Evolutionary conservation across 2,888 invertebrate genomes (phyloP), one percentile per base, ranked within the genome.

Genomic region (Saturnia japonica): DNA sequence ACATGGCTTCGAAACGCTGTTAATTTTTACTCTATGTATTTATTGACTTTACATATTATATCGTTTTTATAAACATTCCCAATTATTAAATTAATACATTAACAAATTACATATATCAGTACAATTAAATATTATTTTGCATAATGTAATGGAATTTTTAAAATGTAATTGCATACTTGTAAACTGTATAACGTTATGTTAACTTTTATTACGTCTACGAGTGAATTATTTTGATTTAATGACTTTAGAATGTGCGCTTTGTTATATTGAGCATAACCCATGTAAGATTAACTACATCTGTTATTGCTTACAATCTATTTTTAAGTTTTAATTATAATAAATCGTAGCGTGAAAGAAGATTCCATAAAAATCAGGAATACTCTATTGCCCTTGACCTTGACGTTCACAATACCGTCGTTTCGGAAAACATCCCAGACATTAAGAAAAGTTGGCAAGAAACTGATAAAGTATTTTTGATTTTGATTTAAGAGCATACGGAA

Each of bases 131-230:
- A 16, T 19, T 14, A 51, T 51, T 51, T 51, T 19, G 47, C 19
- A 51, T 19, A 51, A 51, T 19, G 47, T 51, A 34, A 34, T 51
- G 19, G 12, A 1, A 51, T 19, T 16, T 51, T 51, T 51, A 2
- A 11, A 54, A 57, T 57, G 22, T 57, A 57, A 57, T 57, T 57
- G 25, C 25, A 51, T 51, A 64, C 64, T 16, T 40, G n/a, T 64
- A n/a, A 64, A 64, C 40, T 64, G 34, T 40, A 40, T 11, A n/a
- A 19, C n/a, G 64, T 40, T 64, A 19, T 40, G 64, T 40, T 64
- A 40, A 64, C n/a, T 64, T 64, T 64, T 64, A 64, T 64, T 64
- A 64, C 64, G 19, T 34, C 22, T 19, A 40, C 1, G 64, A 64
- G 9, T 64, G 64, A n/a, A 34, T 64, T 40, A 64, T 64, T 40